These are phyloP conservation scores for Turritopsis dohrnii DNA, from an alignment of 30 jellyfish, hydroid and myxozoan species.

Conservation along the genomic window DNA sequence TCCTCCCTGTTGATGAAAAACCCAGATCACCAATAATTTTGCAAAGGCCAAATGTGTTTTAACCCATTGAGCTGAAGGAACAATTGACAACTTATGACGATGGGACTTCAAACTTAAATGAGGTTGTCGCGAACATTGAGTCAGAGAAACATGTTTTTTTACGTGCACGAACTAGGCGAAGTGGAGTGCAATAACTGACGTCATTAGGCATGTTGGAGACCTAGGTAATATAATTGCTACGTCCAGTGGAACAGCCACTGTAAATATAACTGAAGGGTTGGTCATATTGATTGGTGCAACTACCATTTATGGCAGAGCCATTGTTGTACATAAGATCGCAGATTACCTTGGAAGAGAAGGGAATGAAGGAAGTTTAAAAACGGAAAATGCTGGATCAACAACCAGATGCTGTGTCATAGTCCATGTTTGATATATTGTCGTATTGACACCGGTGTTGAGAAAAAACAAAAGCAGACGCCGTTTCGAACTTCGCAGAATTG, in stretches of 20 bases:
- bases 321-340: slow-evolving; percentile 74
- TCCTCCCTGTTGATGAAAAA: too few species aligned
- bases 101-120: neutral
- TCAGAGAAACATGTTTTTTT: slow-evolving; percentile 90
- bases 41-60: too few species aligned
- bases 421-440: slow-evolving; percentile 42
- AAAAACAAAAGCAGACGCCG: too few species aligned
- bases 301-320: slow-evolving; percentile 69
- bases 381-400: slow-evolving; percentile 96
- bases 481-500: too few species aligned
- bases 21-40: too few species aligned
- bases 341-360: slow-evolving; percentile 93
- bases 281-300: slow-evolving; percentile 49
- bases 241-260: slow-evolving; percentile 46
- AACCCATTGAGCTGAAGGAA: too few species aligned
- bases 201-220: slow-evolving; percentile 84
- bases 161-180: slow-evolving; percentile 86
- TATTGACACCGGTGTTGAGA: too few species aligned
- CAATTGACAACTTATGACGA: too few species aligned
- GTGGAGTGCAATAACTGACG: slow-evolving; percentile 67
- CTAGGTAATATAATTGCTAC: slow-evolving; percentile 78
- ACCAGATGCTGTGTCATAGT: slow-evolving; percentile 87
- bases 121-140: slow-evolving; percentile 38
- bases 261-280: slow-evolving; percentile 40
- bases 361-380: slow-evolving; percentile 64